Evolutionary conservation across 2,888 invertebrate genomes (phyloP).

Genomic region (Cataglyphis albicans): DNA sequence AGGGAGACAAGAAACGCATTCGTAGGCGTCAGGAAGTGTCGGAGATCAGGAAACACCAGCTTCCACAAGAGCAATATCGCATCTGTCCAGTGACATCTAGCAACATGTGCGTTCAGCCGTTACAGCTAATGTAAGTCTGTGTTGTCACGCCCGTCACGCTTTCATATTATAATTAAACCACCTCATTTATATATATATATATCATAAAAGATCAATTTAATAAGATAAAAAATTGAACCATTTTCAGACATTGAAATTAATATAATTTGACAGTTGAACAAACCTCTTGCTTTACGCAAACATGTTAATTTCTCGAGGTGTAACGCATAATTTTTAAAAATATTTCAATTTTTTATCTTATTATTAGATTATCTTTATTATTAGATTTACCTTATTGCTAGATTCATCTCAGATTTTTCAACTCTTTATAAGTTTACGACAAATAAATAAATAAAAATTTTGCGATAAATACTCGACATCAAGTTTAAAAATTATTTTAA

Average conservation of each 20-base stretch:
- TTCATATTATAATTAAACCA: slow-evolving; percentile 30
- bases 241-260: background rate
- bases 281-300: background rate
- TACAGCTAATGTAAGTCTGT: slow-evolving; percentile 44
- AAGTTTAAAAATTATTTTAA: background rate
- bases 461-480: background rate
- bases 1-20: background rate
- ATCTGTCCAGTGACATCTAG: slow-evolving; percentile 83
- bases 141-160: slow-evolving; percentile 24
- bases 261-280: background rate
- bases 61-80: slow-evolving; percentile 81
- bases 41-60: slow-evolving; percentile 71
- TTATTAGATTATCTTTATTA: background rate
- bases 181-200: background rate
- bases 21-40: slow-evolving; percentile 78
- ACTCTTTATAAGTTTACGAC: background rate
- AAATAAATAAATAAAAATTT: background rate
- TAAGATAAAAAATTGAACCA: background rate
- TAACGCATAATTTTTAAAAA: too few species aligned
- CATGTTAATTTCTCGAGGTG: too few species aligned
- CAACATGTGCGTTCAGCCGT: slow-evolving; percentile 79
- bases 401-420: background rate
- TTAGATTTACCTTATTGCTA: too few species aligned
- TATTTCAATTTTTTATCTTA: background rate
- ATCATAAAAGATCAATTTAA: background rate